Evolutionary conservation across 2,797 vertebrate species (phyloP).

Genomic region (Brachymystax lenok): DNA sequence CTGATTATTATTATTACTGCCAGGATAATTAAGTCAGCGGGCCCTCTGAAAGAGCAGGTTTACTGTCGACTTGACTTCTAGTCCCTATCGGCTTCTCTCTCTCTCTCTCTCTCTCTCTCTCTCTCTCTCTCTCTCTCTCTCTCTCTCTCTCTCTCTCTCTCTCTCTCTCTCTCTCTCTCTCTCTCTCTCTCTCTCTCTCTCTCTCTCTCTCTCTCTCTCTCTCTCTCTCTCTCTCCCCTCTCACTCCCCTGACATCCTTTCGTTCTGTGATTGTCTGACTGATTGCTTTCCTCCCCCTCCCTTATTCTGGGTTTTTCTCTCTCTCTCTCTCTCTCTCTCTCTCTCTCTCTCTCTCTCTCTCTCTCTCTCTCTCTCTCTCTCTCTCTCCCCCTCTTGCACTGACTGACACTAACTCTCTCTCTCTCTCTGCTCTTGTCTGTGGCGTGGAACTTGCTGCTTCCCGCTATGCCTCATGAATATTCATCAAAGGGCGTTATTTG

Average conservation of each 20-base stretch:
- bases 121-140: neutral
- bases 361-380: too few relatives aligned
- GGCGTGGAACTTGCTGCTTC: conserved; percentile 14
- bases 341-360: too few relatives aligned
- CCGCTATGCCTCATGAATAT: conserved; percentile 46
- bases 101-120: neutral
- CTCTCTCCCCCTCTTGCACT: neutral
- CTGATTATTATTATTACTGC: neutral
- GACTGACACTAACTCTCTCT: conserved; percentile 4
- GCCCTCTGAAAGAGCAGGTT: neutral
- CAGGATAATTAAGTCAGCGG: neutral
- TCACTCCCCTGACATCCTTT: too few relatives aligned
- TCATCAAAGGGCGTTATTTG: conserved; percentile 39
- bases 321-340: too few relatives aligned
- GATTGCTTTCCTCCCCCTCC: too few relatives aligned
- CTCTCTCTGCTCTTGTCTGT: conserved; percentile 24
- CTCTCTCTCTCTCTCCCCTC: too few relatives aligned
- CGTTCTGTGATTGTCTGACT: too few relatives aligned
- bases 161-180: neutral
- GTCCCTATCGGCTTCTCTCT: neutral
- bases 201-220: neutral
- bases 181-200: neutral
- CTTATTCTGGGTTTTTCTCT: too few relatives aligned
- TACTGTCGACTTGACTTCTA: neutral
- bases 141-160: neutral